These are phyloP conservation scores for Octomys mimax DNA, from an alignment of 2,797 vertebrate genomes.

Conservation along the genomic window DNA sequence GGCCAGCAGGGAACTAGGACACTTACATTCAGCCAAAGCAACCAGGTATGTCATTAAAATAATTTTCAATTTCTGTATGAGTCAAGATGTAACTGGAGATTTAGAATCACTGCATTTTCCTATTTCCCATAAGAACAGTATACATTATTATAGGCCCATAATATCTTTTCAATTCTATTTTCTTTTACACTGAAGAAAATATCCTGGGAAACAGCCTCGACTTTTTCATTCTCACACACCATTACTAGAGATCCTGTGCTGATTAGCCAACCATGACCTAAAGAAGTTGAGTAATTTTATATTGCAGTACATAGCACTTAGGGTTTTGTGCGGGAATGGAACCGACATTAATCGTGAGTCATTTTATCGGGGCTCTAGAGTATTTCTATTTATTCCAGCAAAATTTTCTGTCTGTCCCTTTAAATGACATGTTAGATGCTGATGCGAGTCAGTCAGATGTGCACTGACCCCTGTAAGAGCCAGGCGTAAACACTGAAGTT, in stretches of 20 bases:
- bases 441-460: background rate
- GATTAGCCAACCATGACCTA: conserved; percentile 47
- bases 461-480: background rate
- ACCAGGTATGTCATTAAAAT: conserved; percentile 43
- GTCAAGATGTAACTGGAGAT: background rate
- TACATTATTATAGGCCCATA: conserved; percentile 52
- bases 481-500: background rate
- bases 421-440: background rate
- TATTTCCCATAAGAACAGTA: conserved; percentile 46
- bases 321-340: background rate
- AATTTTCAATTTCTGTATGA: conserved; percentile 56
- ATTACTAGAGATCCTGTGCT: background rate
- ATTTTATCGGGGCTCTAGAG: conserved; percentile 38
- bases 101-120: conserved; percentile 29
- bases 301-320: conserved; percentile 1
- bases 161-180: conserved; percentile 63
- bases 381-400: conserved; percentile 59
- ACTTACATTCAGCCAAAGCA: conserved; percentile 31
- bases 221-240: conserved; percentile 68
- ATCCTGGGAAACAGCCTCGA: conserved; percentile 65
- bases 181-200: conserved; percentile 71
- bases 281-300: conserved; percentile 56
- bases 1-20: background rate
- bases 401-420: background rate
- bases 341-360: conserved; percentile 63